Percentiles rank a stretch among this genome's conserved stretches.
Evolutionary conservation across 2,113 vertebrate genomes (phyloP).

Genomic region (Phyllostomus hastatus): DNA sequence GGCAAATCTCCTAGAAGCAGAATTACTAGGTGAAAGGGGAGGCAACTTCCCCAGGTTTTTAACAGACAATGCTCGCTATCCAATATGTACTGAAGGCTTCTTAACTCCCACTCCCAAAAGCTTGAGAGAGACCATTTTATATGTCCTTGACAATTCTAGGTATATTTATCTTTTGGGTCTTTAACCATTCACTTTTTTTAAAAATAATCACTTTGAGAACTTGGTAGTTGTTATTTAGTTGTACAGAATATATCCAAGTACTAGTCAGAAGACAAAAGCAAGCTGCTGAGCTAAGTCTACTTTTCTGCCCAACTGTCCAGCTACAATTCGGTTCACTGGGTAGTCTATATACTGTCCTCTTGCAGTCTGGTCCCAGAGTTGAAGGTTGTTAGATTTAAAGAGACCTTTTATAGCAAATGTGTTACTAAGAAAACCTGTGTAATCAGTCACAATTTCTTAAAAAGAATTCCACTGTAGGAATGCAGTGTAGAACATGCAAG

Average conservation of each 20-base stretch:
- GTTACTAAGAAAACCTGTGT: slow-evolving; percentile 14
- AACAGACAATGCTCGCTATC: background rate
- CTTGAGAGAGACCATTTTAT: background rate
- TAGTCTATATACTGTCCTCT: background rate
- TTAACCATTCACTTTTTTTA: background rate
- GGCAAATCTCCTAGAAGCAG: background rate
- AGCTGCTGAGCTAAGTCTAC: background rate
- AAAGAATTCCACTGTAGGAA: background rate
- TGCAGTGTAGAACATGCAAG: background rate
- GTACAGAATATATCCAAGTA: background rate
- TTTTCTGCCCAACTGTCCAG: background rate
- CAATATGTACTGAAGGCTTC: background rate
- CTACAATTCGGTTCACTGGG: background rate
- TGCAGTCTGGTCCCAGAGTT: background rate
- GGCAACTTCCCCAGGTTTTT: background rate
- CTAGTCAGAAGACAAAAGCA: slow-evolving; percentile 4
- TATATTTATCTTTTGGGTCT: background rate
- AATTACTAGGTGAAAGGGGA: background rate
- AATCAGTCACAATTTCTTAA: background rate
- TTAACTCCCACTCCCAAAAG: background rate
- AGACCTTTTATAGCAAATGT: background rate
- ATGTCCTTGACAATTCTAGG: background rate
- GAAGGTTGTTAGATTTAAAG: background rate
- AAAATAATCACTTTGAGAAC: background rate
- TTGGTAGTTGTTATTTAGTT: background rate